These are phyloP conservation scores for Chaitophorus viminalis DNA, from an alignment of 2,888 invertebrate genomes.

Conservation along the genomic window DNA sequence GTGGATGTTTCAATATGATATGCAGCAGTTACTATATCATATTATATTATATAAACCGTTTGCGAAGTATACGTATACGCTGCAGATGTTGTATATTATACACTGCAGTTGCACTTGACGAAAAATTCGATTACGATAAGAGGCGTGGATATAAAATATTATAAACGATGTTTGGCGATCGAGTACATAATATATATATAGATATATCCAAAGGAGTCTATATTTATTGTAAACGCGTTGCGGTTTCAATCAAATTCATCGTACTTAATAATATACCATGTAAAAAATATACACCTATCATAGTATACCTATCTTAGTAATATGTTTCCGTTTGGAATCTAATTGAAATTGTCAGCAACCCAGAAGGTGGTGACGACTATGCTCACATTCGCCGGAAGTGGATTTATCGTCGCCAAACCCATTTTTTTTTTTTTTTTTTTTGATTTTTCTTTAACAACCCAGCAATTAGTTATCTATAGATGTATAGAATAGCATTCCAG, in stretches of 20 bases:
- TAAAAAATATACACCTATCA: no score
- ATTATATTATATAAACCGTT: no score
- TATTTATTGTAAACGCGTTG: background rate
- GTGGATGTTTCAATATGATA: no score
- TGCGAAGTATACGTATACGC: no score
- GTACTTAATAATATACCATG: background rate
- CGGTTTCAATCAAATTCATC: background rate
- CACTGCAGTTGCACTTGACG: no score
- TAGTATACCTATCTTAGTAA: conserved; percentile 18
- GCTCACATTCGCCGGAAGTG: background rate
- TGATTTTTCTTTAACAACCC: conserved; percentile 15
- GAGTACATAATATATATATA: background rate
- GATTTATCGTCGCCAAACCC: background rate
- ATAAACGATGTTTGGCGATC: background rate
- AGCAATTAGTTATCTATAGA: background rate
- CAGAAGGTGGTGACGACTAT: conserved; percentile 12
- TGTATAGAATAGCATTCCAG: background rate
- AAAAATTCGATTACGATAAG: no score
- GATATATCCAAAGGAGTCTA: no score
- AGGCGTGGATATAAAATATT: no score
- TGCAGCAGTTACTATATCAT: no score
- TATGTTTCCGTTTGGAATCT: conserved; percentile 18
- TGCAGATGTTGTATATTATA: no score
- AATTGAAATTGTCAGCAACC: conserved; percentile 46
- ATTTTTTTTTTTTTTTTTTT: background rate